Conservation (phyloP, 2,888 invertebrate species). For the Caenorhabditis angaria region DNA sequence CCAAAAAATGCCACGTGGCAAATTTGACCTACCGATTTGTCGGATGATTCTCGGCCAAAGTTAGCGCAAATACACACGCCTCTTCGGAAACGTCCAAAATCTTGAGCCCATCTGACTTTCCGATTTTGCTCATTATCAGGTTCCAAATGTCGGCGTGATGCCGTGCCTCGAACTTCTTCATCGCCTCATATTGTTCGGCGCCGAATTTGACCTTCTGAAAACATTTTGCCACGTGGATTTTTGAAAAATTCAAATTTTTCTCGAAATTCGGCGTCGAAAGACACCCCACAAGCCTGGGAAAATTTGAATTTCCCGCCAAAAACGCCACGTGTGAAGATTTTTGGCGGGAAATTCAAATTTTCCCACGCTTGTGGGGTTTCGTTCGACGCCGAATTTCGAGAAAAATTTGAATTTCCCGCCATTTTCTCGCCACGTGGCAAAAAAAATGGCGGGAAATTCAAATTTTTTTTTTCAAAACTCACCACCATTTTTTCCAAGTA, state of each 20-base stretch:
- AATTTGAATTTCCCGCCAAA: neutral
- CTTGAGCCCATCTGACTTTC: constrained; percentile 46
- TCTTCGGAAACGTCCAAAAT: constrained; percentile 62
- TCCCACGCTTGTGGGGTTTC: too few species aligned
- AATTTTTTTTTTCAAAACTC: neutral
- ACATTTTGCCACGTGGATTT: too few species aligned
- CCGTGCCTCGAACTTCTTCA: constrained; percentile 56
- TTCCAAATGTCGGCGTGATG: constrained; percentile 63
- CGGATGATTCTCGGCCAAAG: constrained; percentile 56
- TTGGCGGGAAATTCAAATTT: too few species aligned
- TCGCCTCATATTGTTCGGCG: constrained; percentile 54
- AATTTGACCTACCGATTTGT: constrained; percentile 44
- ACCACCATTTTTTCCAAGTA: constrained; percentile 4
- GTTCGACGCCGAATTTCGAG: neutral
- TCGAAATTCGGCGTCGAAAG: neutral
- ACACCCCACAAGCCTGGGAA: neutral
- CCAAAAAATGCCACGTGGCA: too few species aligned
- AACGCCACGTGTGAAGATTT: neutral
- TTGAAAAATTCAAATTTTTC: too few species aligned
- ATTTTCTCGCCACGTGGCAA: too few species aligned
- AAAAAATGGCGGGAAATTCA: too few species aligned
- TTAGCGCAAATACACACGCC: constrained; percentile 55
- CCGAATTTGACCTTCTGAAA: constrained; percentile 56
- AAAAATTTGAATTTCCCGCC: neutral
- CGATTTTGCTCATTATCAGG: constrained; percentile 56